A percentile compares a stretch with the other conserved stretches of the same genome.
phyloP scores from a whole-genome alignment of 2,113 vertebrate genomes.

The Burhinus oedicnemus region DNA sequence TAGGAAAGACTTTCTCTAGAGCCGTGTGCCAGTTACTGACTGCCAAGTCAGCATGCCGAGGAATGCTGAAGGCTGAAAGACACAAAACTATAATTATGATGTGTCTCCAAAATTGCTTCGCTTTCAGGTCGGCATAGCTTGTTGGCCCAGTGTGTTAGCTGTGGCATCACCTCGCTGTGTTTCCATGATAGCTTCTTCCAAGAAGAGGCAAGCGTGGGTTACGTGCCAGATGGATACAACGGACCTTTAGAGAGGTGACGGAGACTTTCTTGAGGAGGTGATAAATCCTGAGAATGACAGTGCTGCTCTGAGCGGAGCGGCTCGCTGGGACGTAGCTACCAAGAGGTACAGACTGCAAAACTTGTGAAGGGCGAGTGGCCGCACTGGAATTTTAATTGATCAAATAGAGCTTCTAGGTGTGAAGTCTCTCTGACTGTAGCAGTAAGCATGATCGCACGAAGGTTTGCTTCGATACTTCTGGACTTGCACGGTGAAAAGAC shows the following conservation, averaged over 20 bases:
- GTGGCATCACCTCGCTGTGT: accelerated
- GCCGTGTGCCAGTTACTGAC: too few species aligned
- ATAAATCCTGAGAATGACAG: accelerated
- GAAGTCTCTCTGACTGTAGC: not conserved
- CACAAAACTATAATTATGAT: accelerated
- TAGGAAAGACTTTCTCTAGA: not conserved
- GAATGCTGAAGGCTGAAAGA: too few species aligned
- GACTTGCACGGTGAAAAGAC: not conserved
- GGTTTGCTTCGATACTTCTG: accelerated
- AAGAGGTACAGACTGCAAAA: not conserved
- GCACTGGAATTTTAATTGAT: not conserved
- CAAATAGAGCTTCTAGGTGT: too few species aligned
- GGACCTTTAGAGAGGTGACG: not conserved
- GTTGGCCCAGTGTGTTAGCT: accelerated
- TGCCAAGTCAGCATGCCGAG: not conserved
- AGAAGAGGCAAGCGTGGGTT: not conserved
- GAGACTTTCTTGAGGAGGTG: not conserved
- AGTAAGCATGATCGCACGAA: accelerated
- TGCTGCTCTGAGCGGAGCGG: not conserved
- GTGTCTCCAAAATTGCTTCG: not conserved
- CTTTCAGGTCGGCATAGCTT: accelerated
- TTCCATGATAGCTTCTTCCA: accelerated
- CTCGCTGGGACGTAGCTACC: not conserved
- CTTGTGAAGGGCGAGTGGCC: not conserved
- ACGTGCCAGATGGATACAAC: accelerated